Conservation (phyloP, 2,888 invertebrate genomes). For the Drosophila merina region DNA sequence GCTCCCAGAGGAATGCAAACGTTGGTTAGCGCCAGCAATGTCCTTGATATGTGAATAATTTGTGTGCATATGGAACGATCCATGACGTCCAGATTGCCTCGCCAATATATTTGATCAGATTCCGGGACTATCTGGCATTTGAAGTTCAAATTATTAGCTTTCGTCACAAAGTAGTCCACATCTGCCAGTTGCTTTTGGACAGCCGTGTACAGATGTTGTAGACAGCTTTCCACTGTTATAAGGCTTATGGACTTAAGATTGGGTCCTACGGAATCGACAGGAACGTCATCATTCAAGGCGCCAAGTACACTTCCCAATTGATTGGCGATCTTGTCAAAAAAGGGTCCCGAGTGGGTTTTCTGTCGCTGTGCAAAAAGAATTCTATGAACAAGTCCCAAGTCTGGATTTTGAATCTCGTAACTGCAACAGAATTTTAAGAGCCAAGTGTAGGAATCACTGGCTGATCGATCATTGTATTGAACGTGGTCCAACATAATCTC, state of each 20-base stretch:
- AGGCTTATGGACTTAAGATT: conserved; percentile 78
- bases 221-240: conserved; percentile 72
- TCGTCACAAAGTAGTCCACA: conserved; percentile 82
- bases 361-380: conserved; percentile 81
- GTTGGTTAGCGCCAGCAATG: conserved; percentile 85
- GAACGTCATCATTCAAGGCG: conserved; percentile 57
- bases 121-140: conserved; percentile 84
- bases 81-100: conserved; percentile 84
- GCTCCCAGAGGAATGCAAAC: conserved; percentile 85
- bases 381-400: conserved; percentile 80
- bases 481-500: conserved; percentile 82
- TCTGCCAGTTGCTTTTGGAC: conserved; percentile 82
- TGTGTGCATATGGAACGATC: conserved; percentile 87
- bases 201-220: conserved; percentile 73
- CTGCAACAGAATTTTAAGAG: conserved; percentile 80
- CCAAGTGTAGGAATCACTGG: conserved; percentile 82
- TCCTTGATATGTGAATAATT: conserved; percentile 85
- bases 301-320: conserved; percentile 79
- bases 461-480: conserved; percentile 73
- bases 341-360: conserved; percentile 81
- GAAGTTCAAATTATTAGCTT: conserved; percentile 84
- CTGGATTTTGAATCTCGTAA: conserved; percentile 70
- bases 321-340: conserved; percentile 80
- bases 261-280: conserved; percentile 40
- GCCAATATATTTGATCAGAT: conserved; percentile 83